A percentile compares a stretch with the other conserved stretches of the same genome.
Evolutionary conservation across 2,797 vertebrate species (phyloP).

Genomic region (Stomatorhinus walkeri): DNA sequence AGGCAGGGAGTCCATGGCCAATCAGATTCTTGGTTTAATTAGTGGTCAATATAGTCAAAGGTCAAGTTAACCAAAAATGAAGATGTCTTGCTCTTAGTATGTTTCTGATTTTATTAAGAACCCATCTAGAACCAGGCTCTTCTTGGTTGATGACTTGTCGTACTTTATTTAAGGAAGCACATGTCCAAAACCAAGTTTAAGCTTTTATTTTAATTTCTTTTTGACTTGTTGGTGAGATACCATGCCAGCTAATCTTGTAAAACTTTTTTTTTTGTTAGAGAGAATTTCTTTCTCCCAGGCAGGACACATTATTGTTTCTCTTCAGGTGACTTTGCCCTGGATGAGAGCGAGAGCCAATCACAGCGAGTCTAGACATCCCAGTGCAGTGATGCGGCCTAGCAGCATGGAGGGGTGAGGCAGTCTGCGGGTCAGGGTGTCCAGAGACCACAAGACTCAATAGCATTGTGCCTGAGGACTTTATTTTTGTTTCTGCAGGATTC

Average conservation of each 20-base stretch:
- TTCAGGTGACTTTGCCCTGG: not conserved
- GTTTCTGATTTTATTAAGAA: not conserved
- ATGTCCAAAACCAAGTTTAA: not conserved
- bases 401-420: not conserved
- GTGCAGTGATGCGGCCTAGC: not conserved
- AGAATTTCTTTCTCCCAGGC: no score
- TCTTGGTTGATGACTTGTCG: not conserved
- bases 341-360: not conserved
- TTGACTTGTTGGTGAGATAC: not conserved
- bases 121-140: not conserved
- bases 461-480: not conserved
- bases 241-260: not conserved
- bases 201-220: not conserved
- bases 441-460: not conserved
- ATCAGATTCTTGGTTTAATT: conserved; percentile 52
- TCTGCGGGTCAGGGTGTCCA: not conserved
- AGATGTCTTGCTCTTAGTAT: conserved; percentile 1
- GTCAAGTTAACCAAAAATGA: conserved; percentile 25
- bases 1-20: not conserved
- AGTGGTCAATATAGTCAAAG: conserved; percentile 49
- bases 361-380: not conserved
- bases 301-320: not conserved
- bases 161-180: not conserved
- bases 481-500: not conserved
- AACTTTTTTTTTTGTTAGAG: not conserved